Conservation (phyloP, 2,888 invertebrate species). For the Seira musarum region DNA sequence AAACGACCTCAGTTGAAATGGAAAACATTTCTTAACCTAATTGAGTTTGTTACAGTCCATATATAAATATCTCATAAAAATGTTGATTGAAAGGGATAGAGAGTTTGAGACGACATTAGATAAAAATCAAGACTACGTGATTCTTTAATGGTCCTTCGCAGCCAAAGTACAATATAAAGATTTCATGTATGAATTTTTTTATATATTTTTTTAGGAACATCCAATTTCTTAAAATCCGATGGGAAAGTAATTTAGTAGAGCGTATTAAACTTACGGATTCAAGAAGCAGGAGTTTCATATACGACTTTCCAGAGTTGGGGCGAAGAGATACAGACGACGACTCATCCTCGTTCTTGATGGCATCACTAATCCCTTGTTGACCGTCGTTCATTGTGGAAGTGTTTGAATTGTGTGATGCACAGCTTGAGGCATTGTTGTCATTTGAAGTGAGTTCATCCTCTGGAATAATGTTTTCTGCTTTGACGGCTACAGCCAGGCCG, state of each 20-base stretch:
- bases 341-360: constrained; percentile 22
- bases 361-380: constrained; percentile 32
- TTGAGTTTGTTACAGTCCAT: constrained; percentile 33
- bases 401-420: constrained; percentile 47
- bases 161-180: too few relatives aligned
- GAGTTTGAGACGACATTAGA: too few relatives aligned
- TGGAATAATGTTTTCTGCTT: constrained; percentile 57
- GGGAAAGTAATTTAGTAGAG: too few relatives aligned
- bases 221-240: too few relatives aligned
- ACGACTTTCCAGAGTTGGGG: constrained; percentile 48
- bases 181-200: too few relatives aligned
- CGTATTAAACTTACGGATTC: constrained; percentile 57
- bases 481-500: constrained; percentile 59
- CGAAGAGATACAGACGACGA: constrained; percentile 42
- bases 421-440: constrained; percentile 51
- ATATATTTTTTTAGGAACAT: too few relatives aligned
- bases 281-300: constrained; percentile 52
- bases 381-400: constrained; percentile 29
- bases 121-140: too few relatives aligned
- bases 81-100: neutral
- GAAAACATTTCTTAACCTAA: constrained; percentile 15
- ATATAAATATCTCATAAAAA: constrained; percentile 17
- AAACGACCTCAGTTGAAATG: constrained; percentile 6
- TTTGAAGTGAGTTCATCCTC: constrained; percentile 54
- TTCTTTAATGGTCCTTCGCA: too few relatives aligned